Evolutionary conservation across 2,888 invertebrate genomes (phyloP), one percentile per base, ranked within the genome.

Genomic region (Amaurobius ferox): DNA sequence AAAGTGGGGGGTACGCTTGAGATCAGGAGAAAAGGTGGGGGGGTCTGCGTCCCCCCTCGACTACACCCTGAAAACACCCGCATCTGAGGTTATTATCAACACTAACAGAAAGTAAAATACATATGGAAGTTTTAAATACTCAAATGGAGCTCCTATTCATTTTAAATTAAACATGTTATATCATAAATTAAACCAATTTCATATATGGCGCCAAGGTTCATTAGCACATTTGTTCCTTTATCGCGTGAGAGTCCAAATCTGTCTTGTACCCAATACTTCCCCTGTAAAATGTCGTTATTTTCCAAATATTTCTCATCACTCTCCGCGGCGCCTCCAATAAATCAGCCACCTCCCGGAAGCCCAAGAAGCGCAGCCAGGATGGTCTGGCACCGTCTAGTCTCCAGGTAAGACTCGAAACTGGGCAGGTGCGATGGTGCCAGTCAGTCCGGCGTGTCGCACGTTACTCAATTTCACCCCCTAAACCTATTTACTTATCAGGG

Each of bases 371-470:
- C 55, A 9, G 9, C 9, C 35, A 11, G 3, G 23, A 16, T 19
- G 19, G 6, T 55, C 6, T 64, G 64, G 64, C 64, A 30, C 64
- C 64, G 64, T 64, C 64, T 64, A 16, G 64, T n/a, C 64, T 29
- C 5, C 30, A 64, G 64, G 64, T 64, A 29, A 64, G 23, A 23
- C 19, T 11, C 11, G 29, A 13, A 64, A 64, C 9, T 16, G 29
- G 7, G 16, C 80, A 80, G 80, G 80, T 80, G 74, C 32, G 29
- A 3, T 26, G 61, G 80, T 35, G 80, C 72, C 80, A 66, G 80
- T 40, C 80, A 39, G 80, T 28, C 73, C 67, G 80, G 35, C 80
- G 67, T 67, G 35, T 11, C 77, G 28, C 29, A 29, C 16, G 23
- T 23, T 55, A 55, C 11, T 44, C 44, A n/a, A n/a, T n/a, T 44